Evolutionary conservation across 2,113 vertebrate genomes (phyloP), one percentile per base, ranked within the genome.

Genomic region (Patagioenas fasciata): DNA sequence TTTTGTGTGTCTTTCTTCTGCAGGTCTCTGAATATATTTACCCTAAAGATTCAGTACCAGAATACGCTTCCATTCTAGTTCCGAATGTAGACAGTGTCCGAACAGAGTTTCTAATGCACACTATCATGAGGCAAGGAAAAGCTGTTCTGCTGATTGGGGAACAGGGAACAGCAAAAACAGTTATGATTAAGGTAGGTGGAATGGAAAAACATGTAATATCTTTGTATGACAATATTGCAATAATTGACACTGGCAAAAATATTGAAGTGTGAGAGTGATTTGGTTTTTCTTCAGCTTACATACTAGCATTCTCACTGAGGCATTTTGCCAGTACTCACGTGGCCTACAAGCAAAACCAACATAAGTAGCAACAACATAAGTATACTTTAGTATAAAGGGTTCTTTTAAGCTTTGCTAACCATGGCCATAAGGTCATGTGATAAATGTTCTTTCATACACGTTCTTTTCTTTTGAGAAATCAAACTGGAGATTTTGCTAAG

Each of bases 111-210:
- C 97, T 99, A 38, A 98, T 98, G 97, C 96, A 98, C 70, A 98
- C 96, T 44, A 95, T 99, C 57, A 97, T 98, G 97, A 98, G 95
- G 74, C 98, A 99, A 96, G 98, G 97, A 66, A 99, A 98, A 96
- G 98, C 98, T 10, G 98, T 98, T 90, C 93, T 99, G 74, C 97
- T 99, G 72, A 98, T 97, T 56, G 98, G 98, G 47, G 98, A 98
- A 75, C 98, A 99, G 93, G 98, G 98, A 73, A 99, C 98, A 48
- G 98, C 97, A 91, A 99, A 99, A 97, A 98, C 98, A 31, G 98
- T 99, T 91, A 98, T 98, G 98, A 98, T 99, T 31, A 98, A 98
- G 97, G 98, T 98, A 93, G 7, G 92, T 91, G 51, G 66, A 94
- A 82, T 62, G 64, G 40, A 69, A 90, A 58, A 96, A 60, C 5